Evolutionary conservation across 2,888 invertebrate species (phyloP).

Genomic region (Cheilosia scutellata): DNA sequence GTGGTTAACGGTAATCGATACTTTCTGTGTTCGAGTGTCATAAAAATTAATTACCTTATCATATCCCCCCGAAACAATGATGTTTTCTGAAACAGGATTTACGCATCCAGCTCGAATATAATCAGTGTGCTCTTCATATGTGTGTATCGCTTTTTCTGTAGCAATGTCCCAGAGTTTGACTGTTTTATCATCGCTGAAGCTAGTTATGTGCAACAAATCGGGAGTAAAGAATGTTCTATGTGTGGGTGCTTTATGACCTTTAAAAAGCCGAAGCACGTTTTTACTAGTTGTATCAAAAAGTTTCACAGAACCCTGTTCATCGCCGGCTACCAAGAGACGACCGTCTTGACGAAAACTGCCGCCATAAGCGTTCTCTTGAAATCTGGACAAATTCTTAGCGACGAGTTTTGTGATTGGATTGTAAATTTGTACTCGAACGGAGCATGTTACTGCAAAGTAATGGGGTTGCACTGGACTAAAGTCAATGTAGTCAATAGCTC

Average conservation of each 20-base stretch:
- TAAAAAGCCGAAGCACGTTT: conserved; percentile 92
- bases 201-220: conserved; percentile 91
- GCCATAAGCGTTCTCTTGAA: conserved; percentile 94
- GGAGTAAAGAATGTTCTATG: conserved; percentile 93
- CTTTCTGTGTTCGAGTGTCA: conserved; percentile 90
- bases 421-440: conserved; percentile 94
- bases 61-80: conserved; percentile 94
- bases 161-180: conserved; percentile 96
- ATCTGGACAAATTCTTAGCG: conserved; percentile 92
- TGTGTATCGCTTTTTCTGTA: conserved; percentile 89
- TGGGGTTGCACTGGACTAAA: conserved; percentile 95
- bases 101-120: conserved; percentile 94
- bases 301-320: conserved; percentile 94
- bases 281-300: conserved; percentile 95
- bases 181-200: conserved; percentile 96
- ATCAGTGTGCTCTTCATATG: conserved; percentile 89
- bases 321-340: conserved; percentile 93
- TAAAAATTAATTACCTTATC: conserved; percentile 95
- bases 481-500: conserved; percentile 95
- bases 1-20: conserved; percentile 91
- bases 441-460: conserved; percentile 96
- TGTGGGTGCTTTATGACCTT: conserved; percentile 91
- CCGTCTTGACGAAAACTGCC: conserved; percentile 93
- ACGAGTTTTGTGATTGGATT: conserved; percentile 94
- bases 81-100: conserved; percentile 90